Conservation (phyloP, 1,140 invertebrate species). For the Zaprionus nigranus region DNA sequence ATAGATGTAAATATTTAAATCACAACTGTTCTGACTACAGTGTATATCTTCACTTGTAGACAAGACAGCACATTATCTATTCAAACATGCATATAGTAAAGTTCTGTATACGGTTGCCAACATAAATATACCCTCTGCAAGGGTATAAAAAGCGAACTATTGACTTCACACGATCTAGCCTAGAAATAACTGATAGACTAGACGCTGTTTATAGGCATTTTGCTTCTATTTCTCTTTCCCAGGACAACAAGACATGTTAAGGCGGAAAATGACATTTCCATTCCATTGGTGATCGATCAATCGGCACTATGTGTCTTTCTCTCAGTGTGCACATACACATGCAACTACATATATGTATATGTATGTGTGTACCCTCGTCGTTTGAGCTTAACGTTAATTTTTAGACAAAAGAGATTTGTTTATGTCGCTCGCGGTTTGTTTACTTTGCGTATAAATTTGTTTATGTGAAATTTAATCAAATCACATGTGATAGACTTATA, state of each 20-base stretch:
- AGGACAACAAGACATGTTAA: neutral
- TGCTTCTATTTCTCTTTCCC: neutral
- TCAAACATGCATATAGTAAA: too few relatives aligned
- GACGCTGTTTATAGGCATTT: too few relatives aligned
- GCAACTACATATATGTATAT: neutral
- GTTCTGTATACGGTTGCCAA: neutral
- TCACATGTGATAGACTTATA: conserved; percentile 15
- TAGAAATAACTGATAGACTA: too few relatives aligned
- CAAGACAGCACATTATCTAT: too few relatives aligned
- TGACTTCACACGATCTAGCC: neutral
- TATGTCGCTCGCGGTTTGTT: conserved; percentile 54
- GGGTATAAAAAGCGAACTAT: neutral
- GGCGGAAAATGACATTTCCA: neutral
- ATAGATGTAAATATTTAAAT: too few relatives aligned
- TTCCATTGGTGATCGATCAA: neutral
- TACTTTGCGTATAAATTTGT: conserved; percentile 54
- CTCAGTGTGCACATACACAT: neutral
- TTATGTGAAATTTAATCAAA: conserved; percentile 52
- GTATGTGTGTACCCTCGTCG: neutral
- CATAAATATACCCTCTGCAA: neutral
- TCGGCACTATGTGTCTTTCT: neutral
- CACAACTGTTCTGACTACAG: too few relatives aligned
- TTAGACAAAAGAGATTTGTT: conserved; percentile 54
- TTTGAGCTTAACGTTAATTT: conserved; percentile 54
- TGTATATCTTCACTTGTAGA: too few relatives aligned